Evolutionary conservation across 2,113 vertebrate species (phyloP).

Genomic region (Laterallus jamaicensis): DNA sequence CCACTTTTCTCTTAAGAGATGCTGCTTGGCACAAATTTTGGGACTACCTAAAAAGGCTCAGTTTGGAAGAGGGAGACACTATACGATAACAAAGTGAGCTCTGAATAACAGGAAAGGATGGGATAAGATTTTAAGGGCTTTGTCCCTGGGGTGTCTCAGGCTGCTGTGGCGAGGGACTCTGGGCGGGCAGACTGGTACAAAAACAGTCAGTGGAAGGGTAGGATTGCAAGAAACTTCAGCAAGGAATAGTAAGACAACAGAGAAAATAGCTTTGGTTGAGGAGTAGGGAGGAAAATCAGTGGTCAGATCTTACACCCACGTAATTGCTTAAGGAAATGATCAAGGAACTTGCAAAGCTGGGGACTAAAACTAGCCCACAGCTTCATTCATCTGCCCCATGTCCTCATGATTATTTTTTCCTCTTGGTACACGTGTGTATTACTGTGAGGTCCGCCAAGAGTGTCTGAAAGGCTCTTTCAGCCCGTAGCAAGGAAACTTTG

Average conservation of each 20-base stretch:
- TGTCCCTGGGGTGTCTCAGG: background rate
- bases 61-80: background rate
- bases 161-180: background rate
- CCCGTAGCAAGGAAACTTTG: background rate
- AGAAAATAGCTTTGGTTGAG: background rate
- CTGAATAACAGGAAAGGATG: background rate
- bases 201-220: background rate
- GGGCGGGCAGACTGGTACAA: background rate
- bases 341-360: background rate
- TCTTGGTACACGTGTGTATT: background rate
- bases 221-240: background rate
- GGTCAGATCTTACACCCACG: background rate
- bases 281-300: background rate
- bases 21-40: background rate
- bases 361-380: background rate
- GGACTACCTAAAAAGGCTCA: background rate
- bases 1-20: background rate
- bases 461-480: conserved; percentile 41
- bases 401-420: background rate
- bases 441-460: background rate
- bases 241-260: background rate
- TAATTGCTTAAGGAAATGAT: background rate
- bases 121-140: background rate
- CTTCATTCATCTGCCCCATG: background rate
- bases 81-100: background rate